Evolutionary conservation across 23 tunicate genomes (phyloP).

Genomic region (Diplosoma virens): DNA sequence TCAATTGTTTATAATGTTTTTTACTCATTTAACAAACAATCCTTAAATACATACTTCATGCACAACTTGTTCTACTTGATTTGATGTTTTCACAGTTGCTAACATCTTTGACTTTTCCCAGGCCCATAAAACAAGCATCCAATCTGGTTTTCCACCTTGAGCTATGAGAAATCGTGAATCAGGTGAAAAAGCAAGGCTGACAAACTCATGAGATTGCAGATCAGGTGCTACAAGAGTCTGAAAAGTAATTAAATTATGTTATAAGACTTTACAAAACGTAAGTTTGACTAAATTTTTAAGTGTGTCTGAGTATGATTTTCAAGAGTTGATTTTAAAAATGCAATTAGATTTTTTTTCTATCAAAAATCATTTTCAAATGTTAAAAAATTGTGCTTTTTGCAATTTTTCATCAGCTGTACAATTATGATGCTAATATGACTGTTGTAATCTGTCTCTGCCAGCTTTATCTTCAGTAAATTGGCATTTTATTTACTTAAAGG

Average conservation of each 20-base stretch:
- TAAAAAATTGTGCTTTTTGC: too few species aligned
- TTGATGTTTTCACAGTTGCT: conserved; percentile 65
- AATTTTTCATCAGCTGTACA: too few species aligned
- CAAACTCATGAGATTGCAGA: conserved; percentile 47
- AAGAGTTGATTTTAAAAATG: too few species aligned
- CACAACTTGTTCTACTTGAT: conserved; percentile 65
- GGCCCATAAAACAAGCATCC: conserved; percentile 85
- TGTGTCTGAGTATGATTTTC: too few species aligned
- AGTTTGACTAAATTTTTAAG: neutral
- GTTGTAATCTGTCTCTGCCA: too few species aligned
- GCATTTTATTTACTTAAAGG: too few species aligned
- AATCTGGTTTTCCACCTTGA: conserved; percentile 80
- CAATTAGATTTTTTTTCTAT: too few species aligned
- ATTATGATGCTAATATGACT: too few species aligned
- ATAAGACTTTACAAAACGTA: neutral
- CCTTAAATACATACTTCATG: conserved; percentile 58
- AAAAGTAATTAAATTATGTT: neutral
- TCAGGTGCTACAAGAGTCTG: conserved; percentile 50
- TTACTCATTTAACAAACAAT: too few species aligned
- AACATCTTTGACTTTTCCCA: conserved; percentile 92
- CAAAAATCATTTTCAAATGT: too few species aligned
- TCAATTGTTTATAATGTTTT: too few species aligned
- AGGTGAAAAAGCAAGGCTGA: conserved; percentile 87
- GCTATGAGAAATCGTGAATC: conserved; percentile 94
- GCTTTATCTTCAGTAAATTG: too few species aligned